These are phyloP conservation scores for Riptortus pedestris DNA, from an alignment of 1,140 invertebrate genomes.

Conservation along the genomic window DNA sequence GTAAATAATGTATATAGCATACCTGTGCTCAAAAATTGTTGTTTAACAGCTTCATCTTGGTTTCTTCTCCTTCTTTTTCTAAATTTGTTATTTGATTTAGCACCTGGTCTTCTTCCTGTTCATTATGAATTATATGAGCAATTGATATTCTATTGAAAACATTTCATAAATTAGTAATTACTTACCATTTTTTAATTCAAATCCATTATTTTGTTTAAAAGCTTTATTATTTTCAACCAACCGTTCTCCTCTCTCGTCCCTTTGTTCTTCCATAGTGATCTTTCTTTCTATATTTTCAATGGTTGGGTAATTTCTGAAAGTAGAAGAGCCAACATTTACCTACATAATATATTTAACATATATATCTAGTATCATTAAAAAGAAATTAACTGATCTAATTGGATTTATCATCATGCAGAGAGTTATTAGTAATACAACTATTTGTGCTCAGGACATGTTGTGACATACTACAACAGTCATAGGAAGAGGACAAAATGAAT, in stretches of 20 bases:
- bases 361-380: neutral
- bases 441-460: neutral
- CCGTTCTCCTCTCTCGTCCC: constrained; percentile 22
- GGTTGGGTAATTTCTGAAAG: constrained; percentile 42
- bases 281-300: constrained; percentile 23
- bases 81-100: too few species aligned
- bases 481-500: neutral
- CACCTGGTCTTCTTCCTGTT: too few species aligned
- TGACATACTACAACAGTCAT: neutral
- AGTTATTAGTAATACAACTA: neutral
- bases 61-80: neutral
- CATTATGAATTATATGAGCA: too few species aligned
- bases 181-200: neutral
- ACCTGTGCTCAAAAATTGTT: neutral
- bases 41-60: neutral
- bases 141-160: too few species aligned
- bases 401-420: neutral
- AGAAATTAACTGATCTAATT: neutral
- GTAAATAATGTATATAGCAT: neutral
- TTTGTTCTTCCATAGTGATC: constrained; percentile 3
- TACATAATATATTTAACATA: neutral
- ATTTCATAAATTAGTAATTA: too few species aligned
- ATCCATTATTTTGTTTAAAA: constrained; percentile 3
- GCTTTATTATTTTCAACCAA: neutral
- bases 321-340: neutral